phyloP scores from a whole-genome alignment of 2,888 invertebrate genomes.

The Drosophila nigritarsus region DNA sequence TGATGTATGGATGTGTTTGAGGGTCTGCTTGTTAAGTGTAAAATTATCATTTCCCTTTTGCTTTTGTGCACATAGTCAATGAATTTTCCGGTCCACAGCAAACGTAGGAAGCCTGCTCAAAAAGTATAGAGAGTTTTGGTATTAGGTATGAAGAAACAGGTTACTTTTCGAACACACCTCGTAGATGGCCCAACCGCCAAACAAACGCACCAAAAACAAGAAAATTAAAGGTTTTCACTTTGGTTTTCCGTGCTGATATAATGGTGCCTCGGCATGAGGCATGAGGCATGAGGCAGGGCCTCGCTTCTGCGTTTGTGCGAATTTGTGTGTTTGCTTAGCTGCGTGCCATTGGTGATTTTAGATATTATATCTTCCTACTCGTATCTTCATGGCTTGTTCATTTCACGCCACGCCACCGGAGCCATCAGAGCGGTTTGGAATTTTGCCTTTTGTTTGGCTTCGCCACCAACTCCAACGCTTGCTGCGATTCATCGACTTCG shows the following conservation, averaged over 20 bases:
- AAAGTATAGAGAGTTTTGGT: neutral
- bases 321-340: slow-evolving; percentile 18
- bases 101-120: neutral
- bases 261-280: slow-evolving; percentile 3
- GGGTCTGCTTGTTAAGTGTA: slow-evolving; percentile 59
- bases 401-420: slow-evolving; percentile 55
- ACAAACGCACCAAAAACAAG: slow-evolving; percentile 27
- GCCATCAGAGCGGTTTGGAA: slow-evolving; percentile 9
- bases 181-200: neutral
- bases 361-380: slow-evolving; percentile 48
- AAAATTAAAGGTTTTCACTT: slow-evolving; percentile 67
- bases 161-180: slow-evolving; percentile 6
- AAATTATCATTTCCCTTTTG: slow-evolving; percentile 73
- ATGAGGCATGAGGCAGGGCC: slow-evolving; percentile 1
- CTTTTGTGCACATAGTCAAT: slow-evolving; percentile 69
- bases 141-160: neutral
- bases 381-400: slow-evolving; percentile 62
- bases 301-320: slow-evolving; percentile 17
- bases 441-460: slow-evolving; percentile 43
- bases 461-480: slow-evolving; percentile 14
- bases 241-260: slow-evolving; percentile 48
- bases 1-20: slow-evolving; percentile 21
- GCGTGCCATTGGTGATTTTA: slow-evolving; percentile 64
- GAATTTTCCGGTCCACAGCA: slow-evolving; percentile 52
- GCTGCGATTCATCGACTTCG: slow-evolving; percentile 2